Base-by-base conservation (phyloP, 2,113 vertebrate species). In the Malurus melanocephalus region DNA sequence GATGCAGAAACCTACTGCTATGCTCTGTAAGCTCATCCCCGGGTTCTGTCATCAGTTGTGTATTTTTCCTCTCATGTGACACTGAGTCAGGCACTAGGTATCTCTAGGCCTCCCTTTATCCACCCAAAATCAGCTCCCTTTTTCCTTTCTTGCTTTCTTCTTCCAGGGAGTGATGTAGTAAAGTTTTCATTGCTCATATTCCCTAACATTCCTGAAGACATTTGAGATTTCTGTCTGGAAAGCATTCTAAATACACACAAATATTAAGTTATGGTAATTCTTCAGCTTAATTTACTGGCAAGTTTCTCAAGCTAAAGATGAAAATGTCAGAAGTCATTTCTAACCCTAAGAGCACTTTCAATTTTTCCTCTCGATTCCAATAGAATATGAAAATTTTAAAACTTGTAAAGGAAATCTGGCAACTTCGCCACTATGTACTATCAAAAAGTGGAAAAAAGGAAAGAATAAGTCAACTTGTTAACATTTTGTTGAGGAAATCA, bases 211-310 rank as follows among this genome's bases (percentile, higher is more conserved):
- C 62, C 68, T 35, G 26, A 83, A 80, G 46, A 26, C 55, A 67
- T 72, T 78, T 78, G 61, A 86, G 61, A 75, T 85, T 33, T 5
- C 16, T 75, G 35, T 33, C 69, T 72, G 53, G 23, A 87, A 93
- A 88, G 16, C 46, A 57, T 75, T 86, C 57, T 75, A 80, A 87
- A 74, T 79, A 45, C 22, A 78, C 12, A 66, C 66, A 80, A 93
- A 85, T 89, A 94, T 86, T 89, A 87, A 76, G 68, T 74, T 82
- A 73, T 66, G 85, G 30, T 57, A 85, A 82, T 89, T 85, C 48
- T 69, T 89, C n/a, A 60, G 40, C 56, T 69, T 77, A 85, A 77
- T 86, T 89, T 94, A 48, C 75, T 83, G 72, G 49, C 62, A 84
- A 71, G 65, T 64, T 89, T 38, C 56, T 93, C 26, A 60, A 84